Base-by-base conservation (phyloP, 2,888 invertebrate species). In the Prostheceraeus crozeri region DNA sequence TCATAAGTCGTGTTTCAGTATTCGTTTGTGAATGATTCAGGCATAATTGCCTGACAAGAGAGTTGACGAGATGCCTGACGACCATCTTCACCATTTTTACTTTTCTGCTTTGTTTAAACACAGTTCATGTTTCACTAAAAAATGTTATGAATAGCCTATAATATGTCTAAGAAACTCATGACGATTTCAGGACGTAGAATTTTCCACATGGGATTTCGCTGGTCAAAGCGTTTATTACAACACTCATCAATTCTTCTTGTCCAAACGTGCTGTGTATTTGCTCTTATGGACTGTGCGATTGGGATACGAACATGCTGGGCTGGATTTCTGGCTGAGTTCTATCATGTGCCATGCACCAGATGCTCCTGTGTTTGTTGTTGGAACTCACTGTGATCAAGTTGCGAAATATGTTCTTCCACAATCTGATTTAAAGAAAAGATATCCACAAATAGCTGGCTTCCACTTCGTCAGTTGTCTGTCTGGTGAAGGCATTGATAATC, bases 171-270 rank as follows among this genome's bases (percentile, higher is more conserved):
- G n/a, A n/a, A n/a, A n/a, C n/a, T n/a, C n/a, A n/a, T n/a, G n/a
- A n/a, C n/a, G n/a, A n/a, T n/a, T n/a, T n/a, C n/a, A n/a, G n/a
- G n/a, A n/a, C n/a, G n/a, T 55, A 11, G 3, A 33, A 1, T 75
- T 68, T 67, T 72, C 70, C 63, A 70, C 73, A 3, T 75, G 74
- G 75, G 75, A 75, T 62, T 75, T 75, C 68, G 75, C 75, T 58
- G 75, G 75, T 1, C 75, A 76, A 63, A 72, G 73, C 14, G 72
- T 76, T 11, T 76, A 76, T 64, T 76, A 76, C 67, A 75, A 76
- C 65, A 75, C 76, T 3, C 76, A 76, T 63, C 73, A 73, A 69
- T 73, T 73, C 66, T 73, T 73, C 68, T 63, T 73, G 59, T 71
- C 73, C 16, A 67, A 70, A 59, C 64, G 72, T 63, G 72, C 73